A percentile compares a stretch with the other conserved stretches of the same genome.
Evolutionary conservation across 2,797 vertebrate species (phyloP).

Genomic region (Myiotriccus ornatus): DNA sequence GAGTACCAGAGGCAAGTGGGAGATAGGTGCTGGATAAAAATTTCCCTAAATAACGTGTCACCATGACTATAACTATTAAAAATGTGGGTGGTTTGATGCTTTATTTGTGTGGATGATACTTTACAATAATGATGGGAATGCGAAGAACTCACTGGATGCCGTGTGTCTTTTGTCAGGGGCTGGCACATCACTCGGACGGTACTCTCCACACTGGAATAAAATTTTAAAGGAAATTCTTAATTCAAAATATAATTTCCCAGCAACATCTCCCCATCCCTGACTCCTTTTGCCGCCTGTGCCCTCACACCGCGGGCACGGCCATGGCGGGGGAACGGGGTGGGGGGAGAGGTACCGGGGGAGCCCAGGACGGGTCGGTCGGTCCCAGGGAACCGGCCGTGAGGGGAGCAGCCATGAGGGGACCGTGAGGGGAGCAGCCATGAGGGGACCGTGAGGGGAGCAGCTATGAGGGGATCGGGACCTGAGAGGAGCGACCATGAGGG

Average conservation of each 20-base stretch:
- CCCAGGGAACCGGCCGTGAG: background rate
- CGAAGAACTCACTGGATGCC: rapidly evolving
- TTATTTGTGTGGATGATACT: background rate
- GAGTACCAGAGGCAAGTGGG: background rate
- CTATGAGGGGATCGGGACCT: background rate
- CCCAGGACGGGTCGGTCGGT: rapidly evolving
- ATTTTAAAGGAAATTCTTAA: background rate
- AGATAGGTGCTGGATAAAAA: background rate
- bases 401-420: background rate
- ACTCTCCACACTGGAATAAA: background rate
- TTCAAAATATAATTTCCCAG: background rate
- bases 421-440: background rate
- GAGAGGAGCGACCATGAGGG: background rate
- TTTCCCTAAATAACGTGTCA: background rate
- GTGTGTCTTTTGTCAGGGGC: background rate
- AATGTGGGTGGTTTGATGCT: background rate
- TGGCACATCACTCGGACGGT: rapidly evolving
- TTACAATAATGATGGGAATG: background rate
- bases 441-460: background rate
- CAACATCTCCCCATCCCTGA: background rate
- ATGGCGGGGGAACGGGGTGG: background rate
- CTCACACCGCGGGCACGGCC: background rate
- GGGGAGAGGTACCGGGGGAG: background rate
- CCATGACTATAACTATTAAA: background rate
- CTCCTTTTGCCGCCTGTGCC: background rate